These are phyloP conservation scores for Stegophylla sp. DNA, from an alignment of 2,888 invertebrate species.

Conservation along the genomic window DNA sequence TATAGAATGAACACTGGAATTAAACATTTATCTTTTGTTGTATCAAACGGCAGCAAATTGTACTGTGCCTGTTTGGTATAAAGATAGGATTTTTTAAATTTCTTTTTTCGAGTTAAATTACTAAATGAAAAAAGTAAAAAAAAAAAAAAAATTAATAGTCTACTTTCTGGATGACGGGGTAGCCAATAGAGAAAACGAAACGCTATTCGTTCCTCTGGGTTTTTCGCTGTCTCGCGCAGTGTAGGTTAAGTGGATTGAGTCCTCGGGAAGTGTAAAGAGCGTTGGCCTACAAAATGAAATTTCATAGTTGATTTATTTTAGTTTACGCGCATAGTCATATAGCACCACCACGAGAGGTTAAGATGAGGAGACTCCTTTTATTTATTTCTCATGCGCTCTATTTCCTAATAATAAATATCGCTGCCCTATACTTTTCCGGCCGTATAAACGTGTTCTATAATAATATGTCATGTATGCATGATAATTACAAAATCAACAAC, in stretches of 20 bases:
- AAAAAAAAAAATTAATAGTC: neutral
- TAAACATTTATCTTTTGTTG: too few species aligned
- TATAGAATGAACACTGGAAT: too few species aligned
- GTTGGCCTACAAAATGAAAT: constrained; percentile 41
- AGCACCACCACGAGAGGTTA: neutral
- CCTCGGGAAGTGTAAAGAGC: constrained; percentile 39
- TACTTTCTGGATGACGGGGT: neutral
- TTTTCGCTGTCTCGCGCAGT: constrained; percentile 47
- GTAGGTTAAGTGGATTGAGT: constrained; percentile 41
- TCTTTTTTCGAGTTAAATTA: too few species aligned
- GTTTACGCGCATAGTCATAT: neutral
- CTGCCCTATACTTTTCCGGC: neutral
- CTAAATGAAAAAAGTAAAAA: neutral
- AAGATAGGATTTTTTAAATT: too few species aligned
- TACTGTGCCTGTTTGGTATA: too few species aligned
- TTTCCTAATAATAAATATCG: too few species aligned
- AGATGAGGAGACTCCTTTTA: constrained; percentile 9
- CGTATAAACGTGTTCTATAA: neutral
- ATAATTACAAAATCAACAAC: neutral
- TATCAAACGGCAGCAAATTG: too few species aligned
- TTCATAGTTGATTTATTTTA: constrained; percentile 39
- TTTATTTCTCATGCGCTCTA: neutral
- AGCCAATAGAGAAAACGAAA: constrained; percentile 5
- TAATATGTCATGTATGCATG: neutral
- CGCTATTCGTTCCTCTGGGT: constrained; percentile 6